A percentile compares a stretch with the other conserved stretches of the same genome.
Conservation (phyloP, 2,888 invertebrate genomes). For the Scaptomyza flava region DNA sequence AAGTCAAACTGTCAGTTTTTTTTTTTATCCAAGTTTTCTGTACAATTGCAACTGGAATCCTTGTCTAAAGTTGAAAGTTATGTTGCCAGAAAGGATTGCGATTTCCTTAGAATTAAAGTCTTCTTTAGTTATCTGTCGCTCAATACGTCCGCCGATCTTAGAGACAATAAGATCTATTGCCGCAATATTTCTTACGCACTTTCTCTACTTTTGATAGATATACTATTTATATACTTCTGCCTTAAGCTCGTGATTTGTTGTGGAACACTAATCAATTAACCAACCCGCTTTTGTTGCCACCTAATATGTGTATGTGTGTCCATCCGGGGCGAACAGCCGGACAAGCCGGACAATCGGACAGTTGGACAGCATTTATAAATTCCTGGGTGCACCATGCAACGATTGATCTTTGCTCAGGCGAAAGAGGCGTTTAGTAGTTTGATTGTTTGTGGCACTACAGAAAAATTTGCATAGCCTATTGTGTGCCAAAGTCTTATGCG, state of each 20-base stretch:
- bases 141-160: background rate
- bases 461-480: constrained; percentile 73
- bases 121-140: too few relatives aligned
- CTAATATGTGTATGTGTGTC: constrained; percentile 11
- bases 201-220: background rate
- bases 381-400: constrained; percentile 37
- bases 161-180: background rate
- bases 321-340: constrained; percentile 21
- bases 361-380: constrained; percentile 16
- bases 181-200: background rate
- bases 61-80: too few relatives aligned
- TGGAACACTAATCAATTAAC: background rate
- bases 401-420: constrained; percentile 73
- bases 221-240: background rate
- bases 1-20: background rate
- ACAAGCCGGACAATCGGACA: constrained; percentile 14
- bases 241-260: background rate
- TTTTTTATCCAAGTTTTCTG: background rate
- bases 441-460: constrained; percentile 62
- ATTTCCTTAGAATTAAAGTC: too few relatives aligned
- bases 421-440: constrained; percentile 58
- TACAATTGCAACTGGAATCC: background rate
- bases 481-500: constrained; percentile 39
- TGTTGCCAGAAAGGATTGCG: too few relatives aligned
- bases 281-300: constrained; percentile 5